Base-by-base conservation (phyloP, 2,888 invertebrate genomes). In the Volucella inanis region DNA sequence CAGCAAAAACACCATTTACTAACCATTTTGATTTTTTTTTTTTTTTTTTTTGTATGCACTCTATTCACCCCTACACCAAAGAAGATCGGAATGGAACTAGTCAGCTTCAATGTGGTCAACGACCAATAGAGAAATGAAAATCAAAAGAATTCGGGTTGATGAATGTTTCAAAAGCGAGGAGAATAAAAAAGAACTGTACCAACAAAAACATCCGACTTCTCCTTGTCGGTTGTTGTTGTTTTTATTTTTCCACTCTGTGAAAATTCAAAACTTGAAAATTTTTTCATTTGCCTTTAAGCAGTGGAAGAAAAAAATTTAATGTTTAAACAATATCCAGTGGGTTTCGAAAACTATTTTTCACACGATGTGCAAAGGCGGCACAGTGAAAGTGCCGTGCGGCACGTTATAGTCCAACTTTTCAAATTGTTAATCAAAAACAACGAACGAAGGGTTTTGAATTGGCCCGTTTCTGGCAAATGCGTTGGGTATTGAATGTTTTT, bases 311-410 rank as follows among this genome's bases (percentile, higher is more conserved):
- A 85, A 77, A 65, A 76, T 77, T 70, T 71, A 31, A 31, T 31
- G 31, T 31, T 84, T 71, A 65, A 79, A 75, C 84, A 84, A 68
- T 85, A 81, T 85, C 85, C 85, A 85, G 85, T 85, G 57, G 71
- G 68, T 85, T 72, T 81, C 77, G 71, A 81, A 81, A 85, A 85
- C 75, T 77, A 77, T 77, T 72, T 85, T 68, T 71, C 75, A 72
- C 75, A 67, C 72, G 72, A 52, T 50, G 41, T 80, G 77, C 43
- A 67, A 47, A 14, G 50, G 55, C 62, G 41, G 47, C 43, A 78
- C 18, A 14, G 43, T 22, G 49, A 68, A 75, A 68, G 49, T 31
- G 31, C 31, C 31, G 12, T 59, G 43, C 76, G 55, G 47, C 65
- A 85, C 81, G 62, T 57, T 39, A 64, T 57, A 81, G 81, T 77